Conservation (phyloP, 92 coral and sea anemone genomes). For the Zoanthus solanderi region DNA sequence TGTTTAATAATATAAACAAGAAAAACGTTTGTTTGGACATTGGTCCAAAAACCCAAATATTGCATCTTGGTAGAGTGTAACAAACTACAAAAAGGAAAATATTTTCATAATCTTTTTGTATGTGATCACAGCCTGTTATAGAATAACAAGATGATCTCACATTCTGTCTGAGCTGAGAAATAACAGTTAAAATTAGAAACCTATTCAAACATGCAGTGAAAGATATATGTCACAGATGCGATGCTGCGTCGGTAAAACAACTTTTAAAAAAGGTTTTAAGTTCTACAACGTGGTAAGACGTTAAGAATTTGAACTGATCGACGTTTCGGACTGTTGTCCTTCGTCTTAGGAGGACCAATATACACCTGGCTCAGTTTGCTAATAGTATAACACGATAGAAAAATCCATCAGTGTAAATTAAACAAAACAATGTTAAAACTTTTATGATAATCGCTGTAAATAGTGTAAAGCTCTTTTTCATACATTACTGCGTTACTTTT, state of each 20-base stretch:
- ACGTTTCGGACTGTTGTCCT: too few species aligned
- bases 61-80: conserved; percentile 9
- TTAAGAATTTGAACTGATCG: too few species aligned
- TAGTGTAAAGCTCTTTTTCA: too few species aligned
- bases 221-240: neutral
- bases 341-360: too few species aligned
- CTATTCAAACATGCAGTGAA: neutral
- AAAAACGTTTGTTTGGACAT: neutral
- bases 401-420: too few species aligned
- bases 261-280: too few species aligned
- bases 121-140: conserved; percentile 29
- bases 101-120: conserved; percentile 9
- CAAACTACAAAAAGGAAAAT: conserved; percentile 22
- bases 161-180: neutral
- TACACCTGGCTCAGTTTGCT: too few species aligned
- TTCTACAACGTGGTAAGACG: too few species aligned
- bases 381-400: too few species aligned
- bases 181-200: neutral
- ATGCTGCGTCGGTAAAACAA: too few species aligned
- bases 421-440: too few species aligned
- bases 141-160: conserved; percentile 28
- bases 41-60: conserved; percentile 25
- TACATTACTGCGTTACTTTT: too few species aligned
- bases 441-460: neutral
- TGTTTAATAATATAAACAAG: neutral